Conservation (phyloP, 2,797 vertebrate species). For the Lycodopsis pacificus region DNA sequence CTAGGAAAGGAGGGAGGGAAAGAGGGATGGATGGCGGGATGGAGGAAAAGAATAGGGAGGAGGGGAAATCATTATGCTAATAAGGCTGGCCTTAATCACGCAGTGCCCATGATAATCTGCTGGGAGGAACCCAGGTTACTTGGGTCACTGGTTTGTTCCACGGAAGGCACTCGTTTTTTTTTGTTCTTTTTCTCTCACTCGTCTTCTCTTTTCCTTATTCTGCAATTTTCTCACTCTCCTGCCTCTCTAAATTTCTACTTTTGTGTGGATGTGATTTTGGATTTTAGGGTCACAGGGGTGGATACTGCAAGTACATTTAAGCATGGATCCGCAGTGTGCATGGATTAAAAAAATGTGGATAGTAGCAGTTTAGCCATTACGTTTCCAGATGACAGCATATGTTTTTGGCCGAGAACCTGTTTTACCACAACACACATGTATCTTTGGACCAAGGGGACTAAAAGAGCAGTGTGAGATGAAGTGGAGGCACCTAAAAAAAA, state of each 20-base stretch:
- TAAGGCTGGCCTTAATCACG: slow-evolving; percentile 89
- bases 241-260: slow-evolving; percentile 18
- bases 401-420: slow-evolving; percentile 23
- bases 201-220: slow-evolving; percentile 40
- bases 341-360: slow-evolving; percentile 59
- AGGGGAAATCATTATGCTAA: slow-evolving; percentile 97
- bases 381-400: slow-evolving; percentile 58
- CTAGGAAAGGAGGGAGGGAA: slow-evolving; percentile 68
- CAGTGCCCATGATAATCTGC: slow-evolving; percentile 90
- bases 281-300: slow-evolving; percentile 39
- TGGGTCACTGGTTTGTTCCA: slow-evolving; percentile 88
- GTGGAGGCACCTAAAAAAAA: neutral
- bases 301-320: slow-evolving; percentile 48
- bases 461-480: neutral
- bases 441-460: neutral
- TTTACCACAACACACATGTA: slow-evolving; percentile 16
- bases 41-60: slow-evolving; percentile 75
- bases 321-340: slow-evolving; percentile 42
- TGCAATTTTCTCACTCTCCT: slow-evolving; percentile 42
- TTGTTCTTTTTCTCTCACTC: slow-evolving; percentile 43
- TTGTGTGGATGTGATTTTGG: slow-evolving; percentile 28
- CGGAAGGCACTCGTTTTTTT: slow-evolving; percentile 57
- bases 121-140: slow-evolving; percentile 84
- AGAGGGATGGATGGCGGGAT: slow-evolving; percentile 73
- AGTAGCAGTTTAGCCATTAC: slow-evolving; percentile 58